Base-by-base conservation (phyloP, 2,888 invertebrate species). In the Eupithecia centaureata region DNA sequence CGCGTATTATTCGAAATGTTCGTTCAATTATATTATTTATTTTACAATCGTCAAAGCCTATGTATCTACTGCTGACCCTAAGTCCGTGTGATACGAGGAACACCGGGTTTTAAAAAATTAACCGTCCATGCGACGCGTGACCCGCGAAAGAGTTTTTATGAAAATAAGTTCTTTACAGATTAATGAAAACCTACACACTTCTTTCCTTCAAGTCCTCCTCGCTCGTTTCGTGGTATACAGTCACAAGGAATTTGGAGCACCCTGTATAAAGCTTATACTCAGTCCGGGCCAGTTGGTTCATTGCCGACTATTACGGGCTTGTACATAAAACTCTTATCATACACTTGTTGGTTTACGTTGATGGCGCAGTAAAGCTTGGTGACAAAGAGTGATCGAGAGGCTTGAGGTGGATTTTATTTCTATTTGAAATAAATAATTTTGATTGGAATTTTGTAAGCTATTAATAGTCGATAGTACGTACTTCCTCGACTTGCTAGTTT, bases 331-430 rank as follows among this genome's bases (percentile, higher is more conserved):
- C 42, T 42, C 42, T 42, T 42, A 42, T 42, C 42, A 33, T 33
- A n/a, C 42, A 47, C 47, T 22, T 47, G 47, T 47, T 47, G 47
- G 47, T 47, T 42, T 47, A 47, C 47, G 47, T 22, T 47, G 47
- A 47, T 47, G 10, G 22, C 4, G 47, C 4, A 12, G 47, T 47
- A 47, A 47, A 47, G 22, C 8, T 47, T 22, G 47, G 47, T 47
- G 47, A 47, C 22, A 42, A 18, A 42, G 22, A 22, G 22, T 42
- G 42, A 42, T 42, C 5, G 0, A 18, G 42, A 42, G 22, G 22
- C 22, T 0, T 2, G 10, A 4, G 22, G 22, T 47, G 18, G 42
- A 18, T 42, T 18, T 42, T n/a, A 8, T 18, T 38, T 2, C n/a
- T n/a, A 42, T 7, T 2, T 7, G n/a, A 42, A 38, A 42, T 18